These are phyloP conservation scores for Megalops cyprinoides DNA, from an alignment of 2,797 vertebrate genomes.

Conservation along the genomic window DNA sequence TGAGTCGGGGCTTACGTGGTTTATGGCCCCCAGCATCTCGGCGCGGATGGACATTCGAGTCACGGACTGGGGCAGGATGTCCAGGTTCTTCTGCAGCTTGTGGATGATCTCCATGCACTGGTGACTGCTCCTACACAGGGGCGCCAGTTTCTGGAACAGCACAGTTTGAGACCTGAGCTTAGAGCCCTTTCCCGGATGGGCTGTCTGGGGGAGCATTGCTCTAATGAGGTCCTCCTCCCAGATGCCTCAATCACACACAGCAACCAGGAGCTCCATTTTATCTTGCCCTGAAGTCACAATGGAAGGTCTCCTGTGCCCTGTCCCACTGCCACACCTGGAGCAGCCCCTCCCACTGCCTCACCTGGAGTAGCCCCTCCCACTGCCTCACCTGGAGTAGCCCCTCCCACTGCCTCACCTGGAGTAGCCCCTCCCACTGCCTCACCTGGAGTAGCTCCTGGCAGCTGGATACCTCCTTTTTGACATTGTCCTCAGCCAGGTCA, in stretches of 20 bases:
- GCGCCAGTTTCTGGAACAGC: slow-evolving; percentile 78
- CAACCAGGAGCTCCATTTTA: no score
- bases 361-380: slow-evolving; percentile 75
- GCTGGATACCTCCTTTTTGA: slow-evolving; percentile 88
- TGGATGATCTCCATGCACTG: slow-evolving; percentile 90
- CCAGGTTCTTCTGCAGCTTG: slow-evolving; percentile 88
- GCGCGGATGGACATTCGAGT: slow-evolving; percentile 88
- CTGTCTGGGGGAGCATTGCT: background rate
- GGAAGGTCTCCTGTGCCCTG: background rate
- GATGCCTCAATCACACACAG: background rate
- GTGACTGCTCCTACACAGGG: slow-evolving; percentile 89
- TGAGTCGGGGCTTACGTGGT: slow-evolving; percentile 94
- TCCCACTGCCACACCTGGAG: slow-evolving; percentile 77
- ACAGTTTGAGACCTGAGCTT: background rate
- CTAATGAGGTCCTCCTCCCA: background rate
- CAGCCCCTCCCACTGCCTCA: slow-evolving; percentile 46
- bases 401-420: slow-evolving; percentile 76
- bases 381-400: slow-evolving; percentile 78
- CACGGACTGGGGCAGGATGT: slow-evolving; percentile 86
- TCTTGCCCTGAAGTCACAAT: no score
- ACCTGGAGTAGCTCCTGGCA: slow-evolving; percentile 91
- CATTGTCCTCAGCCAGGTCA: slow-evolving; percentile 92
- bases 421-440: background rate
- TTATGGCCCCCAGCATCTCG: slow-evolving; percentile 95
- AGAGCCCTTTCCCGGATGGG: background rate